Base-by-base conservation (phyloP, 2,797 vertebrate genomes). In the Neosilurus mollespiculum region DNA sequence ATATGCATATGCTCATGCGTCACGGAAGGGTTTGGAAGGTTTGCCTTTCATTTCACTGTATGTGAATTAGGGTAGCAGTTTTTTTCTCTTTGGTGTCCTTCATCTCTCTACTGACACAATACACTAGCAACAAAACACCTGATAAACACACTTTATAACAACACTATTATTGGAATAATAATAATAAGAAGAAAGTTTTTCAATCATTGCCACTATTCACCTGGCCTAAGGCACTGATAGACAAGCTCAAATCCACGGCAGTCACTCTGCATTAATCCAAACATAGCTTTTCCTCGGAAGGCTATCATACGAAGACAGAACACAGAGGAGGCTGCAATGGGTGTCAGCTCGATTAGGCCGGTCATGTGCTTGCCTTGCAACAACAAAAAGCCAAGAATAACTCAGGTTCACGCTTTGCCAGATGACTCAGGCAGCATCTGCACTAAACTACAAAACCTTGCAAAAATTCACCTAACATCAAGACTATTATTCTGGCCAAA, bases 301-400 rank as follows among this genome's bases (percentile, higher is more conserved):
- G 76, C 81, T 73, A 81, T 85, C 83, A 75, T 84, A 65, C 80
- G 14, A 78, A 81, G 26, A 51, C 79, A 66, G 77, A 69, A 81
- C 61, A 73, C 80, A 51, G 79, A 53, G 75, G 81, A 81, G 61
- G 43, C 18, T 67, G 71, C 20, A 20, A 26, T 83, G 70, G 76
- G 83, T 89, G 86, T 87, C 88, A 86, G 83, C 54, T 51, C 59
- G 85, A 83, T 88, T 88, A 86, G 72, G 49, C 80, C 26, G 51
- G 78, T 81, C 86, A 87, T 71, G 84, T 56, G 83, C 59, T 71
- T 66, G 73, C 78, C 24, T 5, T 76, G 81, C 64, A 76, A 65
- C 75, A 70, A 75, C 77, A 64, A 81, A 81, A 87, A 54, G 51
- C 49, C 82, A 81, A 61, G 65, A 79, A 83, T 83, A 78, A 84